Percentiles rank a stretch among this genome's conserved stretches.
These are phyloP conservation scores for Luffia ferchaultella DNA, from an alignment of 2,888 invertebrate species.

Conservation along the genomic window DNA sequence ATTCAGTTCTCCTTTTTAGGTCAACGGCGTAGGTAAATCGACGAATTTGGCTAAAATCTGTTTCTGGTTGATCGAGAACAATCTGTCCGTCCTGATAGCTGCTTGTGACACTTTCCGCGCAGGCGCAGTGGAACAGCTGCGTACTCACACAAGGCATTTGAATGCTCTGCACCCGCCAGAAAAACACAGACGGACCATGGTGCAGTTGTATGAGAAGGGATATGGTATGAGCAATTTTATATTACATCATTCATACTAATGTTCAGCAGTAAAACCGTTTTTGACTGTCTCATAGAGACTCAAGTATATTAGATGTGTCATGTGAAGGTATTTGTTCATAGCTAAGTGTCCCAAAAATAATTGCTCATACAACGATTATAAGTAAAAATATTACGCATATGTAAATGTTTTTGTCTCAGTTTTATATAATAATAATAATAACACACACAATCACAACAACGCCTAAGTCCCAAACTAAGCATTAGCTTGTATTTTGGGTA, in stretches of 20 bases:
- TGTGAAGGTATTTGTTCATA: too few relatives aligned
- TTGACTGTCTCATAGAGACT: too few relatives aligned
- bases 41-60: slow-evolving; percentile 99
- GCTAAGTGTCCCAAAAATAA: too few relatives aligned
- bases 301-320: too few relatives aligned
- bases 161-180: slow-evolving; percentile 91
- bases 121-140: slow-evolving; percentile 97
- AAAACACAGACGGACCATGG: slow-evolving; percentile 78
- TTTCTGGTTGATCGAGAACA: slow-evolving; percentile 99
- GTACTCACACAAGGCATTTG: slow-evolving; percentile 92
- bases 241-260: not conserved
- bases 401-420: too few relatives aligned
- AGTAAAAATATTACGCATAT: too few relatives aligned
- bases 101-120: slow-evolving; percentile 99
- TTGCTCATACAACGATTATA: too few relatives aligned
- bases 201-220: slow-evolving; percentile 97
- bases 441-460: too few relatives aligned
- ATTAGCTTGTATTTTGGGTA: too few relatives aligned
- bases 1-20: slow-evolving; percentile 26
- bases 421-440: too few relatives aligned
- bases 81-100: slow-evolving; percentile 93
- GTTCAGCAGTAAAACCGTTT: too few relatives aligned
- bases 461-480: too few relatives aligned
- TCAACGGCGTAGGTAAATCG: slow-evolving; percentile 98
- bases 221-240: slow-evolving; percentile 67